Evolutionary conservation across 2,888 invertebrate genomes (phyloP).

Genomic region (Platycheirus albimanus): DNA sequence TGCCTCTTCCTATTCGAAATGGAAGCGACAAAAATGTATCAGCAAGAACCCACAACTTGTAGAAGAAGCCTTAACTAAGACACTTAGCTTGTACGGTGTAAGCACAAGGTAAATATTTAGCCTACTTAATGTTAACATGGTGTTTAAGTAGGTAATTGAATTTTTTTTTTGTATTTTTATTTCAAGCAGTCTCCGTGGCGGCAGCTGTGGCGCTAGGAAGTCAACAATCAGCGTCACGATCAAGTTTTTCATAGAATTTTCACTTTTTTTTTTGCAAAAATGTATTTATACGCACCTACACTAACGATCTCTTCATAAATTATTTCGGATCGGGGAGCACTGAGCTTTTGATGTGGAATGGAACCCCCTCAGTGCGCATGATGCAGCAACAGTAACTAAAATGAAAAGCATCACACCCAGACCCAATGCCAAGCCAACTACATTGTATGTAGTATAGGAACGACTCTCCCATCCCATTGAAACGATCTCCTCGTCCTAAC

Average conservation of each 20-base stretch:
- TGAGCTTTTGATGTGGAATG: slow-evolving; percentile 20
- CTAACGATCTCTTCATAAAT: neutral
- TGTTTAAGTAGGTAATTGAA: slow-evolving; percentile 17
- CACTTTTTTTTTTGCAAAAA: neutral
- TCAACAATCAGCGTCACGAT: slow-evolving; percentile 22
- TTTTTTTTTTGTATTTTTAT: neutral
- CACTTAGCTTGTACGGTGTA: neutral
- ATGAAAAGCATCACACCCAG: slow-evolving; percentile 6
- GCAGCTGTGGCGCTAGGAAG: slow-evolving; percentile 8
- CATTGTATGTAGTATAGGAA: neutral
- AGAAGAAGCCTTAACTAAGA: neutral
- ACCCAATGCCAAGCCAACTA: too few species aligned
- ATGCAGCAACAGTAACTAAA: neutral
- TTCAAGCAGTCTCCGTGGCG: neutral
- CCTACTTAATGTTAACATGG: slow-evolving; percentile 17
- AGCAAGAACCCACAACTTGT: neutral
- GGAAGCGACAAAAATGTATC: neutral
- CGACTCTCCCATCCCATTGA: slow-evolving; percentile 21
- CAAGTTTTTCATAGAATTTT: neutral
- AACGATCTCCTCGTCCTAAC: slow-evolving; percentile 25
- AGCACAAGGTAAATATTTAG: neutral
- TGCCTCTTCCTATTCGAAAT: too few species aligned
- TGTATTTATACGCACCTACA: neutral
- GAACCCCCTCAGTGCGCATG: slow-evolving; percentile 31
- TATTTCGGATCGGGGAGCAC: neutral